Evolutionary conservation across 1,140 invertebrate species (phyloP), one percentile per base, ranked within the genome.

Genomic region (Hypsibius dujardini): DNA sequence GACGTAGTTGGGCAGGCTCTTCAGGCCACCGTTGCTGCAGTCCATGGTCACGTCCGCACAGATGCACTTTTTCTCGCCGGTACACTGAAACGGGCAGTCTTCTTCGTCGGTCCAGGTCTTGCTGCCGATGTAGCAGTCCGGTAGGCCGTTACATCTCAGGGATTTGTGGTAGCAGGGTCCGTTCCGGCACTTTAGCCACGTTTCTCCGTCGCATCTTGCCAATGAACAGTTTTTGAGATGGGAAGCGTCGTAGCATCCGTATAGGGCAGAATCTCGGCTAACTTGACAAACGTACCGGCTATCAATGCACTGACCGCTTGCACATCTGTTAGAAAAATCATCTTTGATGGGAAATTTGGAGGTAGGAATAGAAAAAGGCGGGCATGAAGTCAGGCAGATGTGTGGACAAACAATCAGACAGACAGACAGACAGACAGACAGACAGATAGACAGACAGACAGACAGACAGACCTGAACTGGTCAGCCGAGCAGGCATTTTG

Each of bases 91-190:
- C 15, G 76, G 71, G 72, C 80, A 81, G 46, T 74, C 74, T 69
- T 80, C 77, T 73, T 81, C 80, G 72, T 81, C 80, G 3, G 75
- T 76, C 79, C 79, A 80, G 1, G 80, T 78, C n/a, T 75, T 12
- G 42, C 62, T 67, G 12, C 12, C 62, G 3, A 15, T 67, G 62
- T 15, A 67, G 45, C 62, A 67, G 42, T 67, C 62, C 42, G 62
- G 62, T 3, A 67, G 62, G 12, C 62, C 62, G 62, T 67, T 67
- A 67, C 62, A 67, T 42, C 45, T 12, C 62, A 67, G 42, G 7
- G 12, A 15, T 3, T 7, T 7, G 62, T 67, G 62, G 62, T 67
- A 67, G 45, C 62, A 67, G 3, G 62, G 62, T 15, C 62, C 62
- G 12, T 45, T 45, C 12, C 62, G 62, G 42, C 62, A 67, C 62